Conservation (phyloP, 2,113 vertebrate genomes). For the human (Homo sapiens) region DNA sequence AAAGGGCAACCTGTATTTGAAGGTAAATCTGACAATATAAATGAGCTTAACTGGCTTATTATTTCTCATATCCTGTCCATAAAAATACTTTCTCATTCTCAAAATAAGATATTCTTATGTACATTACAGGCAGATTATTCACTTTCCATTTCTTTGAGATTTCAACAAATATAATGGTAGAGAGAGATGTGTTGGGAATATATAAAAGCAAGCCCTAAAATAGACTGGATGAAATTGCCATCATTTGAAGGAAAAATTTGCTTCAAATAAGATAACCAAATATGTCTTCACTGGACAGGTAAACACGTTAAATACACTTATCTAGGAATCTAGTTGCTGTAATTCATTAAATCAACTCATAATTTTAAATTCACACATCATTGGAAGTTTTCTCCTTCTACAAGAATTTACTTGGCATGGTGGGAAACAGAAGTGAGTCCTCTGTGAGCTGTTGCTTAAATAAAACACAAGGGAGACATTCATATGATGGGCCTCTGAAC, state of each 20-base stretch:
- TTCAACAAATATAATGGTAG: background rate
- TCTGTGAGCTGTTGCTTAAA: conserved; percentile 23
- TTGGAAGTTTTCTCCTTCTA: background rate
- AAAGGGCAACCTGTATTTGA: background rate
- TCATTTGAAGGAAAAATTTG: conserved; percentile 6
- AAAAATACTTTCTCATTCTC: conserved; percentile 10
- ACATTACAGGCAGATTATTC: background rate
- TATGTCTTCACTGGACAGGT: background rate
- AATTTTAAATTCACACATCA: background rate
- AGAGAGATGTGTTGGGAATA: background rate
- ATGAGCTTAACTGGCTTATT: background rate
- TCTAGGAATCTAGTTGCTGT: background rate
- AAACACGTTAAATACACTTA: background rate
- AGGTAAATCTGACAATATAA: background rate
- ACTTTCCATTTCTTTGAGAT: background rate
- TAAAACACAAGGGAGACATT: conserved; percentile 38
- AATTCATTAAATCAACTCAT: background rate
- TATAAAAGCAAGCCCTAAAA: background rate
- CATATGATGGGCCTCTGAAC: conserved; percentile 45
- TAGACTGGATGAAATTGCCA: background rate
- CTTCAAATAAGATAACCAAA: conserved; percentile 1
- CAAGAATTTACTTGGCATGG: background rate
- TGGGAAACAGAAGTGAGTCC: conserved; percentile 4
- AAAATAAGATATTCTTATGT: background rate
- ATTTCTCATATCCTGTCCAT: background rate